Evolutionary conservation across 2,113 vertebrate species (phyloP), one percentile per base, ranked within the genome.

Genomic region (Thamnaconus septentrionalis): DNA sequence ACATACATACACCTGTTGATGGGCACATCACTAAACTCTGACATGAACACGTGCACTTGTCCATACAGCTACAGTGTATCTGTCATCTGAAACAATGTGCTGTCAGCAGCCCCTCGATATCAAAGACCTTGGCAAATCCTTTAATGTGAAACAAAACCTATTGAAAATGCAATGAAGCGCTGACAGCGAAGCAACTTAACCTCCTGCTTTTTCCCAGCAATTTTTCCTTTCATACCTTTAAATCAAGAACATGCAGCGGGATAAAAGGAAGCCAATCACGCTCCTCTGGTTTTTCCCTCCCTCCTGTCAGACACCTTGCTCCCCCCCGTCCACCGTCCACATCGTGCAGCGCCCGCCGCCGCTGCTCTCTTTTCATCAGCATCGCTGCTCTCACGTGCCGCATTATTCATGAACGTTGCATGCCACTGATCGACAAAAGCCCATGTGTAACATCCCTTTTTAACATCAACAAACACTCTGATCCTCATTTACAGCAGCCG

Each of bases 401-500:
- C 53, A 71, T 71, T 61, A 82, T 64, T 53, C 52, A 66, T 69
- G 45, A 41, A 66, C 56, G 72, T 73, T 53, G 57, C 66, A 70
- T 68, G 31, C 55, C 54, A 51, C 44, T 62, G 51, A 65, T 72
- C 51, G 18, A 62, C 67, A 71, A 70, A 74, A 67, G 69, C 18
- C 71, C 56, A 54, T 58, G 55, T 75, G 66, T 60, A 40, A 80
- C 73, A 79, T 50, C 18, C 18, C 59, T 59, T 12, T 8, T 8
- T 43, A 9, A 45, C 58, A 61, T 69, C 59, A 78, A 69, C 48
- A 6, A 60, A 53, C 10, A 1, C 52, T 69, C 44, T 6, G 44
- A 45, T 66, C 66, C 46, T 71, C 63, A 78, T 74, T 69, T 73
- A 64, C 61, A 73, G 53, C 65, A 41, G 64, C 53, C 75, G 58